Conservation (phyloP, 2,888 invertebrate genomes). For the Ectemnius continuus region DNA sequence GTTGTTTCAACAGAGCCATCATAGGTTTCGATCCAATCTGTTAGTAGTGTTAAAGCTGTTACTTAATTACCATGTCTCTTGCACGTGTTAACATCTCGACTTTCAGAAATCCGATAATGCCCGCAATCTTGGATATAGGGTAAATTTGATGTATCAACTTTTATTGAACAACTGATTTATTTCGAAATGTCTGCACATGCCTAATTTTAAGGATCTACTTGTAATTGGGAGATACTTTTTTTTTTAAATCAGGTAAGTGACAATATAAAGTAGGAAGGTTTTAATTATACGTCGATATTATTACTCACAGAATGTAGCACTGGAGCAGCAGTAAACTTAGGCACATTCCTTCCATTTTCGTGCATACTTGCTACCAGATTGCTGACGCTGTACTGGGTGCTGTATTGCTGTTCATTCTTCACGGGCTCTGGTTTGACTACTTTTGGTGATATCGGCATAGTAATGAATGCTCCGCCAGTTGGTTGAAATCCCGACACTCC, state of each 20-base stretch:
- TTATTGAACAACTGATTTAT: no score
- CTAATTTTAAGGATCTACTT: slow-evolving; percentile 25
- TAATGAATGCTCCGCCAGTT: slow-evolving; percentile 95
- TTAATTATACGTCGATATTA: neutral
- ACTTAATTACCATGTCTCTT: slow-evolving; percentile 51
- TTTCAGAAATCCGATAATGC: slow-evolving; percentile 14
- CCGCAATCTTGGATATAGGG: no score
- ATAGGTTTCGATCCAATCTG: slow-evolving; percentile 76
- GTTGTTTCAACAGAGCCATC: slow-evolving; percentile 76
- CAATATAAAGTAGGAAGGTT: no score
- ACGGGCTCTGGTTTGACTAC: slow-evolving; percentile 75
- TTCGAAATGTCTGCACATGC: slow-evolving; percentile 42
- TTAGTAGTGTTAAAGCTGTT: slow-evolving; percentile 68
- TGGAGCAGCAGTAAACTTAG: slow-evolving; percentile 73
- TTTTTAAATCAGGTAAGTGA: no score
- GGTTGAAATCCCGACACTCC: slow-evolving; percentile 94
- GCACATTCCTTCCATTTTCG: slow-evolving; percentile 72
- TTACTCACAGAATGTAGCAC: slow-evolving; percentile 73
- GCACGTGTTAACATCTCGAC: slow-evolving; percentile 38
- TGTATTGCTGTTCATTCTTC: slow-evolving; percentile 72
- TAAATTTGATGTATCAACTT: no score
- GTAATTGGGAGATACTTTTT: neutral
- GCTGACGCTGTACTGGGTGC: slow-evolving; percentile 73
- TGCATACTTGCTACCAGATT: slow-evolving; percentile 72
- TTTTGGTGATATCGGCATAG: slow-evolving; percentile 85